Evolutionary conservation across 2,113 vertebrate genomes (phyloP), one percentile per base, ranked within the genome.

Genomic region (Progne subis): DNA sequence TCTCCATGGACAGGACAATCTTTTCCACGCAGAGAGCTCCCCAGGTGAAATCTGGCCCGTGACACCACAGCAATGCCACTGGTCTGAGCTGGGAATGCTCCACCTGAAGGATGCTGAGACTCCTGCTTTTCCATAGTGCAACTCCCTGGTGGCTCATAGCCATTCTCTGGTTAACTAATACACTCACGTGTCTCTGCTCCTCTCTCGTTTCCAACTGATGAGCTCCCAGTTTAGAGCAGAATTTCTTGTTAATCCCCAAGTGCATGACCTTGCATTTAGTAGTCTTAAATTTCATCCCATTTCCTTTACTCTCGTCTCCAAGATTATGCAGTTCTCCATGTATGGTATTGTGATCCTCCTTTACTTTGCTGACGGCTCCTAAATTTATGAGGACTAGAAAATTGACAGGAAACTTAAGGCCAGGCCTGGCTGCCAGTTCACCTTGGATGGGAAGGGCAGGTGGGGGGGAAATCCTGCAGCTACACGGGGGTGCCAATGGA

Each of bases 261-360:
- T 95, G 94, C 94, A 96, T 97, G 96, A 97, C 96, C 96, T 97
- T 94, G 96, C 95, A 97, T 96, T 96, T 97, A 96, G 96, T 95
- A 97, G 95, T 96, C 94, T 97, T 96, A 96, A 97, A 97, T 96
- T 94, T 95, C 95, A 97, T 96, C 95, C 94, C 95, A 91, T 96
- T 96, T 96, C 95, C 93, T 95, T 96, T 95, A 95, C 95, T 89
- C 94, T 85, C 92, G 8, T 94, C 96, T 96, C 65, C 81, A 95
- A 95, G 95, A 96, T 97, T 96, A 96, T 96, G 89, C 96, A 95
- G 91, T 61, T 92, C 96, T 91, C 95, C 94, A 82, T 95, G 95
- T 96, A 95, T 94, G 95, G 95, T 91, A 95, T 94, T 96, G 95
- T 97, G 92, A 96, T 95, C 95, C 92, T 96, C 86, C 95, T 95